Conservation (phyloP, 1,140 invertebrate genomes). For the Zelostemma sp. region DNA sequence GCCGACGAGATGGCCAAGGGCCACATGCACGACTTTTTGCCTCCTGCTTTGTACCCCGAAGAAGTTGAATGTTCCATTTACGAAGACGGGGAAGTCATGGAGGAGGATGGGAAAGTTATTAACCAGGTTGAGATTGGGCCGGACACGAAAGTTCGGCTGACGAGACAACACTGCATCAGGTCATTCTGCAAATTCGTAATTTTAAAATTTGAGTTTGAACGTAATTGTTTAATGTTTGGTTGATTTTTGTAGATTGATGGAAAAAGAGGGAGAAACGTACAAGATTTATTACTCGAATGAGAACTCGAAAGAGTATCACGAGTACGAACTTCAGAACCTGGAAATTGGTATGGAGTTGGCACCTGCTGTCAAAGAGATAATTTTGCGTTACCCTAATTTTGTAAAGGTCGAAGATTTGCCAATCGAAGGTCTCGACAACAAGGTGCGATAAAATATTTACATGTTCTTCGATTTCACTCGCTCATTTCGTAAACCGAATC, state of each 20-base stretch:
- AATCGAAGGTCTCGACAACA: constrained; percentile 73
- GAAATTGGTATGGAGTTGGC: constrained; percentile 78
- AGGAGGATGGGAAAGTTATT: constrained; percentile 73
- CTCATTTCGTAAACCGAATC: no score
- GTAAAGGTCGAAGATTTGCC: constrained; percentile 80
- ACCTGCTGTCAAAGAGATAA: constrained; percentile 78
- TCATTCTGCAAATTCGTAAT: constrained; percentile 49
- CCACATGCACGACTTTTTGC: constrained; percentile 89
- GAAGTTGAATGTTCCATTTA: constrained; percentile 79
- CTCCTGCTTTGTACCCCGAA: constrained; percentile 78
- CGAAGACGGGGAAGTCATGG: constrained; percentile 79
- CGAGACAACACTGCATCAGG: constrained; percentile 79
- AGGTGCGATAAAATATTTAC: constrained; percentile 64
- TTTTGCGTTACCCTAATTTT: constrained; percentile 83
- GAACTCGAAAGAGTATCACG: constrained; percentile 88
- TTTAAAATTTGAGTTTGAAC: constrained; percentile 5
- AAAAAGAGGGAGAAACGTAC: constrained; percentile 74
- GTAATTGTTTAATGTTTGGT: constrained; percentile 15
- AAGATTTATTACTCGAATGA: constrained; percentile 85
- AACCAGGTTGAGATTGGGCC: constrained; percentile 77
- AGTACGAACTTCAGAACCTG: constrained; percentile 82
- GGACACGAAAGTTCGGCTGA: constrained; percentile 78
- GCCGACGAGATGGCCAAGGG: constrained; percentile 88
- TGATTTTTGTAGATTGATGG: constrained; percentile 23
- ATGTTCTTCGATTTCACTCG: background rate